Conservation (phyloP, 2,888 invertebrate species). For the Luperina nickerlii region DNA sequence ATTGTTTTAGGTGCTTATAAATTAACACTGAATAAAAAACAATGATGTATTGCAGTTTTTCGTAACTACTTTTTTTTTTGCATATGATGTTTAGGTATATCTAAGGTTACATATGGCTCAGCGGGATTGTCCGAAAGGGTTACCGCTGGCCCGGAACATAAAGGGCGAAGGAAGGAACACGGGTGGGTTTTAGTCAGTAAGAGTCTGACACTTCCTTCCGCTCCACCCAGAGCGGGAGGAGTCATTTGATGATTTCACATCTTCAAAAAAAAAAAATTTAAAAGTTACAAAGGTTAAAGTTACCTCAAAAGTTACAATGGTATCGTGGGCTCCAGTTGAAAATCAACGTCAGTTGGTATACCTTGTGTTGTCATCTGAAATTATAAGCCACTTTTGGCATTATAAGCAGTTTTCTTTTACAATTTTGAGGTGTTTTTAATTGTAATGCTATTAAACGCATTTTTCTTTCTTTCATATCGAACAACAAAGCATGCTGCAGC, state of each 20-base stretch:
- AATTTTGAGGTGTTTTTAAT: not conserved
- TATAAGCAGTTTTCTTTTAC: not conserved
- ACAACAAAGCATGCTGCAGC: not conserved
- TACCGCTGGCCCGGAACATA: too few species aligned
- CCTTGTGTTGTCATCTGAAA: not conserved
- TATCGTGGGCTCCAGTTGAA: not conserved
- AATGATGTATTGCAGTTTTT: not conserved
- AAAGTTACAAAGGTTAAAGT: too few species aligned
- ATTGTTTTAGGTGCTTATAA: slow-evolving; percentile 26
- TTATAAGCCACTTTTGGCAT: not conserved
- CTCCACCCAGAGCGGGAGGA: too few species aligned
- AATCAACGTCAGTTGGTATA: not conserved
- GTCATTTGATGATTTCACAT: too few species aligned
- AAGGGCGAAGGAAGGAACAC: too few species aligned
- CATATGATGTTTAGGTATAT: not conserved
- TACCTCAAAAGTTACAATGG: too few species aligned
- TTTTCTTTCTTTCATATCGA: not conserved
- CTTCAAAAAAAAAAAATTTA: too few species aligned
- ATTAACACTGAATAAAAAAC: slow-evolving; percentile 12
- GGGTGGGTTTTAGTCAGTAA: too few species aligned
- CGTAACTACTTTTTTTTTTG: not conserved
- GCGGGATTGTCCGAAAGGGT: too few species aligned
- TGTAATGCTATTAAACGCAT: not conserved
- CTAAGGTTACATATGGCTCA: not conserved
- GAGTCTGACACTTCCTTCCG: too few species aligned